Evolutionary conservation across 2,797 vertebrate species (phyloP), one percentile per base, ranked within the genome.

Genomic region (Premnoplex brunnescens): DNA sequence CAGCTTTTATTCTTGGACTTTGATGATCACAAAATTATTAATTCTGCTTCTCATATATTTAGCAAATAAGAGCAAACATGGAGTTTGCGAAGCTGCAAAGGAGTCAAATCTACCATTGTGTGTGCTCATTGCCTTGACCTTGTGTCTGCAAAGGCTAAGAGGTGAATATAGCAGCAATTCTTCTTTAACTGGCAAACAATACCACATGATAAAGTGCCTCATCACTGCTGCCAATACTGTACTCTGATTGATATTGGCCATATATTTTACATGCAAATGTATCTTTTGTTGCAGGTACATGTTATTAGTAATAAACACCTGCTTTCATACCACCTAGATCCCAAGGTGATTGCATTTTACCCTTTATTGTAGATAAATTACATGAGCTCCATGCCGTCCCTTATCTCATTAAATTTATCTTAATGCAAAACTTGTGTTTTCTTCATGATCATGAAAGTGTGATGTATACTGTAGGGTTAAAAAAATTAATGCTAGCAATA

Each of bases 371-470:
- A 86, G 44, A 81, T 43, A 90, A 93, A 91, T 89, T 72, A 89
- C 62, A 88, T 16, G 27, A 76, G 55, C 34, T 87, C 49, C 48
- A 39, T 19, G 28, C 44, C 71, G 34, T 81, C 63, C 66, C 80
- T 73, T 46, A 86, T 37, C 82, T 92, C 69, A 91, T 93, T 92
- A 90, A 73, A 84, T 60, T 88, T 76, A 67, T 91, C 62, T 86
- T 71, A 34, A 32, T 32, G 44, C 89, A 92, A 88, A 94, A 78
- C 48, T 66, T 68, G 44, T 36, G 20, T 67, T 72, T 78, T 76
- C 63, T 62, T 88, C 44, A n/a, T 9, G 30, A 71, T 56, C 32
- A 18, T 10, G 10, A 48, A 52, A 78, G 13, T 19, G 46, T 81
- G 56, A 54, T 26, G 44, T 8, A 56, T 27, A 49, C 58, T 84